Evolutionary conservation across 1,140 invertebrate species (phyloP), one percentile per base, ranked within the genome.

Genomic region (Hestina assimilis): DNA sequence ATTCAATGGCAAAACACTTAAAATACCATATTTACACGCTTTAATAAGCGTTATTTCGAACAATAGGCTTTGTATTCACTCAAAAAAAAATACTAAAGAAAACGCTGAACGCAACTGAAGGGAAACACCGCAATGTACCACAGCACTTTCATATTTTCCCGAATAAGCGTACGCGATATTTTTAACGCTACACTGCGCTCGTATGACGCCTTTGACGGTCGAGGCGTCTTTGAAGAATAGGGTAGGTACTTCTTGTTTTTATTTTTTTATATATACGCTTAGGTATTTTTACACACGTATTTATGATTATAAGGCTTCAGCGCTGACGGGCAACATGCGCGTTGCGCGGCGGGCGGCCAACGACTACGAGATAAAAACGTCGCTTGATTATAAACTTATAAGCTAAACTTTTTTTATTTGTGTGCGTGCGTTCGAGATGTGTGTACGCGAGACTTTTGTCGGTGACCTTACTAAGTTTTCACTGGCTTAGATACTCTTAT

Each of bases 301-400:
- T 67, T 76, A 54, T 71, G 55, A 54, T 66, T 76, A 48, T 71
- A 51, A 59, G 69, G 75, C 68, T 78, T 81, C 63, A 72, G 64
- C 67, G 67, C 50, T 58, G 47, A 55, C 56, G 59, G 66, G 66
- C 28, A 67, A 84, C 84, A 86, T 87, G 79, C 76, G 72, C 80
- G 55, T 81, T 58, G 70, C 71, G 56, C 81, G 76, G 67, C 84
- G 79, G 69, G 58, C 83, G 76, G 74, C 74, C 67, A 75, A 69
- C 78, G 83, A 87, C 84, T 86, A 84, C 79, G 74, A 84, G 83
- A 87, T 87, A 87, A 84, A 87, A 86, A 86, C 84, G 69, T 66
- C 74, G 79, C 71, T 83, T 83, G 79, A 86, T 86, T 87, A 84
- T 83, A 84, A 87, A 85, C 82, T 87, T 85, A 87, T 87, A 83